Evolutionary conservation across 1,140 invertebrate species (phyloP).

Genomic region (Ostrea denselamellosa): DNA sequence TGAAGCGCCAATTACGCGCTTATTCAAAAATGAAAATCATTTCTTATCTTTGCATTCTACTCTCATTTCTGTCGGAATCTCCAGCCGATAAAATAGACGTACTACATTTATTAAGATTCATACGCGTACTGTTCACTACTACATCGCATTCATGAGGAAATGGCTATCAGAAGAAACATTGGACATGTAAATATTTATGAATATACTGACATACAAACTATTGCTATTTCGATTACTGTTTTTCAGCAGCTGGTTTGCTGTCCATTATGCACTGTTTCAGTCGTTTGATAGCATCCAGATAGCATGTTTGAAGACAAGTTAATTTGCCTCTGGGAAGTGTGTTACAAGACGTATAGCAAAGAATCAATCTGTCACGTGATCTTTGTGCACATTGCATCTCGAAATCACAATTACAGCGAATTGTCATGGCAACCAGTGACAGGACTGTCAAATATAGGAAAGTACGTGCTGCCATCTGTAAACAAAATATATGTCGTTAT

Average conservation of each 20-base stretch:
- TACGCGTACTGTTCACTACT: too few relatives aligned
- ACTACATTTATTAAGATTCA: too few relatives aligned
- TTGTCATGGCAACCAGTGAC: background rate
- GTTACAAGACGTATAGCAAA: background rate
- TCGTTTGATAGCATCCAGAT: background rate
- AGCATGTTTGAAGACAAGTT: constrained; percentile 8
- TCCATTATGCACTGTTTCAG: background rate
- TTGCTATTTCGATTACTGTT: background rate
- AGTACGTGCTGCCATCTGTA: background rate
- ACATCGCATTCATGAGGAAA: too few relatives aligned
- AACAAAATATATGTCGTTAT: background rate
- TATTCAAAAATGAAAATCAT: too few relatives aligned
- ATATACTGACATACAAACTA: too few relatives aligned
- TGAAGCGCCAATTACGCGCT: too few relatives aligned
- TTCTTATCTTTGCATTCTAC: too few relatives aligned
- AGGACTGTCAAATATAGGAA: background rate
- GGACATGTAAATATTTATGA: too few relatives aligned
- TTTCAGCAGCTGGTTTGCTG: background rate
- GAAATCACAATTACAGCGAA: background rate
- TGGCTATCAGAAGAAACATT: too few relatives aligned
- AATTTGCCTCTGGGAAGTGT: background rate
- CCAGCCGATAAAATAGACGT: too few relatives aligned
- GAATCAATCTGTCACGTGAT: constrained; percentile 9
- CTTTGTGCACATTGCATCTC: background rate
- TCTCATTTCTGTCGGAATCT: too few relatives aligned